Evolutionary conservation across 2,797 vertebrate genomes (phyloP).

Genomic region (Hippopotamyrus pictus): DNA sequence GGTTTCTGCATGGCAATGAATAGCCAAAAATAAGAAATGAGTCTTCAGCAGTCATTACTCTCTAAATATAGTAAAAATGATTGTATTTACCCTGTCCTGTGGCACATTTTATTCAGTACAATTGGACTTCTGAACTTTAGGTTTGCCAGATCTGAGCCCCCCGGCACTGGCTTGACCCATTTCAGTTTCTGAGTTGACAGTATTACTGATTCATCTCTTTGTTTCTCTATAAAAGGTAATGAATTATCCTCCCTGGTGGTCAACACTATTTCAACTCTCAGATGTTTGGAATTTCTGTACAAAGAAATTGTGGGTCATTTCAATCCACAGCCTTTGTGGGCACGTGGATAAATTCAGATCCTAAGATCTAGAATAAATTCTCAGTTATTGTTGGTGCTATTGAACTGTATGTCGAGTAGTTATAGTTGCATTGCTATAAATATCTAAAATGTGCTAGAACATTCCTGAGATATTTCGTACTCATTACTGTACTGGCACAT

Average conservation of each 20-base stretch:
- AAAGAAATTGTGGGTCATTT: not conserved
- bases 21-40: not conserved
- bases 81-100: not conserved
- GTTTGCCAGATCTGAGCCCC: not conserved
- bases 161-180: not conserved
- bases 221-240: not conserved
- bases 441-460: not conserved
- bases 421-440: not conserved
- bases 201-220: not conserved
- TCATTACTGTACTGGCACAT: not conserved
- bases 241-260: not conserved
- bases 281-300: not conserved
- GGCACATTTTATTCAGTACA: not conserved
- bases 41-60: not conserved
- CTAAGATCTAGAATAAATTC: not conserved
- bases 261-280: not conserved
- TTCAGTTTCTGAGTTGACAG: not conserved
- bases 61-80: not conserved
- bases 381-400: not conserved
- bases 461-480: not conserved
- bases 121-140: not conserved
- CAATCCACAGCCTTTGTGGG: not conserved
- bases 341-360: not conserved
- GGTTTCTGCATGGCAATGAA: not conserved
- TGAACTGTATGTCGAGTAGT: not conserved